A percentile compares a stretch with the other conserved stretches of the same genome.
phyloP scores from a whole-genome alignment of 2,113 vertebrate genomes.

The Microtus oregoni region DNA sequence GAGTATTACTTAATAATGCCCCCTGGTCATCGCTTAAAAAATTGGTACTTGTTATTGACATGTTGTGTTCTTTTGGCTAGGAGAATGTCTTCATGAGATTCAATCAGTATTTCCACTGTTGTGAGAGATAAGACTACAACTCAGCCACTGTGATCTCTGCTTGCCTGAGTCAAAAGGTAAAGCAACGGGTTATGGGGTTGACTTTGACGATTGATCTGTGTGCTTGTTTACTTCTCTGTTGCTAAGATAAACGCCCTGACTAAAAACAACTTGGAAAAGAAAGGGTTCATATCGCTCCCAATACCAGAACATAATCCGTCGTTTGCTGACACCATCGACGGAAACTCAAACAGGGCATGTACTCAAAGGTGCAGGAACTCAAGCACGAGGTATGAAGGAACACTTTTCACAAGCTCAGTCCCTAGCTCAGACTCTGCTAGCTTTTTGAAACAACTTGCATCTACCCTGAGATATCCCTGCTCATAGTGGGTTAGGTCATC shows the following conservation, averaged over 20 bases:
- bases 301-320: not conserved
- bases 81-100: not conserved
- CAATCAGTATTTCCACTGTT: not conserved
- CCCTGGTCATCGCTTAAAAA: no score
- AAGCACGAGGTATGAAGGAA: not conserved
- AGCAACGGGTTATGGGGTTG: not conserved
- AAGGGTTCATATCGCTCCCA: not conserved
- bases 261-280: not conserved
- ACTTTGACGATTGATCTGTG: not conserved
- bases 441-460: not conserved
- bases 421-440: not conserved
- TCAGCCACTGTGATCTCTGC: not conserved
- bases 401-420: not conserved
- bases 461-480: not conserved
- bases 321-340: not conserved
- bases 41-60: not conserved
- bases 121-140: not conserved
- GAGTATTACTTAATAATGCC: no score
- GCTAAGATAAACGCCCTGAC: not conserved
- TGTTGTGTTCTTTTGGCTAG: not conserved
- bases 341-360: not conserved
- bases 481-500: not conserved
- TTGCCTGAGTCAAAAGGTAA: not conserved
- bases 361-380: not conserved
- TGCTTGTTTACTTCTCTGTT: not conserved